Evolutionary conservation across 1,140 invertebrate genomes (phyloP), one percentile per base, ranked within the genome.

Genomic region (Drosophila baimaii): DNA sequence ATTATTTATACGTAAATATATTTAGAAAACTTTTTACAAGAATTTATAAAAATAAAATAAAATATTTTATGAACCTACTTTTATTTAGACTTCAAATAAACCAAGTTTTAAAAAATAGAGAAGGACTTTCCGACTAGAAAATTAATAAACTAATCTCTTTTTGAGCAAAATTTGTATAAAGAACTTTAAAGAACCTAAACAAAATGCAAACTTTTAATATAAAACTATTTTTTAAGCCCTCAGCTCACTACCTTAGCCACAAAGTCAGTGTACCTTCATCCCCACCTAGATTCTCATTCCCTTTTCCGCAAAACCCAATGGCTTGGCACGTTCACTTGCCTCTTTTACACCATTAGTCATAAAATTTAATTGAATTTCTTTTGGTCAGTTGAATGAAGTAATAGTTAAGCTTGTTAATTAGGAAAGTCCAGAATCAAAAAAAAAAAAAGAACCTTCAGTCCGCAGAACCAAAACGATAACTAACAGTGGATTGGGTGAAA

Each of bases 331-430:
- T 65, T 70, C 43, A 57, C 10, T 27, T 23, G 12, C 10, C 37
- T 37, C 56, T 35, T 25, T 52, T 33, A 23, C 39, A 27, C 31
- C 41, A 35, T 41, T 63, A 58, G 69, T 75, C 64, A 63, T 66
- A 66, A 65, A 69, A 62, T 37, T 44, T 58, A 84, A 84, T 77
- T 66, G 73, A 84, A 84, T 74, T 69, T 80, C 31, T 19, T 39
- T 17, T 39, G 56, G 35, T 31, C 35, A 39, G 23, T n/a, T 58
- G 33, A 44, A 76, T 56, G 70, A 54, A 54, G 39, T 55, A 46
- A 68, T 57, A 43, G 81, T 44, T 61, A 46, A 62, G 51, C 29
- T 68, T 62, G 51, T 85, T 80, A 84, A 85, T 84, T 84, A 81
- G 46, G 35, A 61, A 46, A 23, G 25, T 35, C 27, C 37, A 79